Percentiles rank a stretch among this genome's conserved stretches.
Evolutionary conservation across 2,888 invertebrate genomes (phyloP).

Genomic region (Tipula vernalis): DNA sequence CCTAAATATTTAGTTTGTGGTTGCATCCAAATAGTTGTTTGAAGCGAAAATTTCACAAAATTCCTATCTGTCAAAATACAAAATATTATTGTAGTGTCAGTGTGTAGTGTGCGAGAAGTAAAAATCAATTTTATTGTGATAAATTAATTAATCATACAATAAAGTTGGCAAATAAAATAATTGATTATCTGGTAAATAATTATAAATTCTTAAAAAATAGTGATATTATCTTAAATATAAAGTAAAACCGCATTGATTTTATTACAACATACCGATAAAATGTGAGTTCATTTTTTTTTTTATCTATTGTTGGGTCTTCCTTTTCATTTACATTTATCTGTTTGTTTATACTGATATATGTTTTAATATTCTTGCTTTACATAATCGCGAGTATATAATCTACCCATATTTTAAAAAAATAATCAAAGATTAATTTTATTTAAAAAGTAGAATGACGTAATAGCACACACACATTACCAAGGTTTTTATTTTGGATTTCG

Average conservation of each 20-base stretch:
- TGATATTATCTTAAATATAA: not conserved
- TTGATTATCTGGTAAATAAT: not conserved
- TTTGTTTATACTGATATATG: not conserved
- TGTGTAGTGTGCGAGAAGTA: not conserved
- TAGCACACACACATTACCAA: not conserved
- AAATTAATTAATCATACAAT: not conserved
- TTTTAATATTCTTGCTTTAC: not conserved
- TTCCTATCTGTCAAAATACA: not conserved
- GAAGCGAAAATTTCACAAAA: not conserved
- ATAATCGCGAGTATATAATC: not conserved
- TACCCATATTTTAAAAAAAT: not conserved
- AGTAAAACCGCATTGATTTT: not conserved
- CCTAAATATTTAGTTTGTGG: not conserved
- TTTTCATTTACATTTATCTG: not conserved
- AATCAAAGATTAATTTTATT: not conserved
- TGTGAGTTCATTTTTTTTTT: not conserved
- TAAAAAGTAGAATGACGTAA: not conserved
- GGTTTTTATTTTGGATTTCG: not conserved
- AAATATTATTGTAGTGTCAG: not conserved
- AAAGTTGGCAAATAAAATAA: not conserved
- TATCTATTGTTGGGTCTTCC: not conserved
- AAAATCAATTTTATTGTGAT: not conserved
- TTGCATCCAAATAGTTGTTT: not conserved
- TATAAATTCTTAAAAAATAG: not conserved
- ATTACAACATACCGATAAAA: not conserved